These are phyloP conservation scores for Danaus plexippus DNA, from an alignment of 1,140 invertebrate genomes.

Conservation along the genomic window DNA sequence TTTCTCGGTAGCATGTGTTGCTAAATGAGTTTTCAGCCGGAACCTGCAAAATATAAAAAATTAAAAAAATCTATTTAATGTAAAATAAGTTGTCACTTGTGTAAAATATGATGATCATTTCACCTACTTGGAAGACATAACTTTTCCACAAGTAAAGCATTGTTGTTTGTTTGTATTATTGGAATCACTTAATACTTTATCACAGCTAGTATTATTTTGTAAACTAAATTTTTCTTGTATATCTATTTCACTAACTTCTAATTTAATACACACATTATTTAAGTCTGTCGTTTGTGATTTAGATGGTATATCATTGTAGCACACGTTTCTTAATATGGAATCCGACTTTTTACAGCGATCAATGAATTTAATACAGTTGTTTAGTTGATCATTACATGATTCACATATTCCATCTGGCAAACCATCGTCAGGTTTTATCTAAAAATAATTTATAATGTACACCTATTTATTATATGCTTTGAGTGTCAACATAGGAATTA, in stretches of 20 bases:
- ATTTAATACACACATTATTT: neutral
- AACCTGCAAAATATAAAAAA: slow-evolving; percentile 41
- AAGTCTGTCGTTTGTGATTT: slow-evolving; percentile 11
- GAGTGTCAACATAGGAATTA: neutral
- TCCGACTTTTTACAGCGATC: slow-evolving; percentile 54
- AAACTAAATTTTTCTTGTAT: slow-evolving; percentile 2
- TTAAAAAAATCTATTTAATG: neutral
- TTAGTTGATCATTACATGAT: slow-evolving; percentile 41
- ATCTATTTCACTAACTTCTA: slow-evolving; percentile 3
- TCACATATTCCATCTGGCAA: slow-evolving; percentile 54
- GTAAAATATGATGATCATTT: slow-evolving; percentile 6
- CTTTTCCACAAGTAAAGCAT: slow-evolving; percentile 66
- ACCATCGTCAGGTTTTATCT: slow-evolving; percentile 56
- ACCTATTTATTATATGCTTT: neutral
- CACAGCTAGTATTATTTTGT: slow-evolving; percentile 3
- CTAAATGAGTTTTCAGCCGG: slow-evolving; percentile 92
- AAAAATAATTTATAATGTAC: slow-evolving; percentile 24
- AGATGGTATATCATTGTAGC: slow-evolving; percentile 6
- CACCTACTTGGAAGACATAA: slow-evolving; percentile 63
- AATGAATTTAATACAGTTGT: slow-evolving; percentile 54
- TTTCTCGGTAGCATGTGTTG: slow-evolving; percentile 92
- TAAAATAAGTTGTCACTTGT: neutral
- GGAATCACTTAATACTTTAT: slow-evolving; percentile 3
- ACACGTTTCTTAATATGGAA: slow-evolving; percentile 25
- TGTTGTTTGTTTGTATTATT: slow-evolving; percentile 42